Percentiles rank a stretch among this genome's conserved stretches.
phyloP scores from a whole-genome alignment of 2,888 invertebrate genomes.

The Hemithea aestivaria region DNA sequence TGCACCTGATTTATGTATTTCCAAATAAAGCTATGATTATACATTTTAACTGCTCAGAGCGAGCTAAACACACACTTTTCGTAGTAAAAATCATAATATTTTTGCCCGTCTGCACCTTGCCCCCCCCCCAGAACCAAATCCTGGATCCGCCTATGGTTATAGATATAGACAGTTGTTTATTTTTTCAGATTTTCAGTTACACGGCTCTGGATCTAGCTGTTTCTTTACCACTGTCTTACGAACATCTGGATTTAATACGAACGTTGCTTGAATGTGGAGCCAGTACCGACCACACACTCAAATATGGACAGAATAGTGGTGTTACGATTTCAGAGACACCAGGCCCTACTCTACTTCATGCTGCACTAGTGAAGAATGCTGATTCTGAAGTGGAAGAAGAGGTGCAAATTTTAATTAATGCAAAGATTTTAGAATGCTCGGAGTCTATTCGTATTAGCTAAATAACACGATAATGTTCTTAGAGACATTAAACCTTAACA shows the following conservation, averaged over 20 bases:
- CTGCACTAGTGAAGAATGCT: constrained; percentile 42
- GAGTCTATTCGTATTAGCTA: no score
- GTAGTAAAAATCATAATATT: no score
- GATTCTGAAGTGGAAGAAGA: constrained; percentile 44
- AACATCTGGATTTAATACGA: constrained; percentile 46
- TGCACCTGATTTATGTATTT: no score
- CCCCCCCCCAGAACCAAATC: no score
- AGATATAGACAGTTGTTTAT: no score
- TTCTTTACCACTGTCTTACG: constrained; percentile 41
- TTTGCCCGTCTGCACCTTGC: no score
- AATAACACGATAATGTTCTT: no score
- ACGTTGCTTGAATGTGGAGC: constrained; percentile 52
- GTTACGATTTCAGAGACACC: constrained; percentile 15
- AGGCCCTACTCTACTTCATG: constrained; percentile 61
- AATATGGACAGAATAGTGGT: constrained; percentile 9
- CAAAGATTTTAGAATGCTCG: background rate
- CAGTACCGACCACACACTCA: constrained; percentile 38
- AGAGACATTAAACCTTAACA: no score
- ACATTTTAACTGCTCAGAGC: no score
- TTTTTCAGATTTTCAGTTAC: constrained; percentile 44
- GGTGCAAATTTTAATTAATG: constrained; percentile 33
- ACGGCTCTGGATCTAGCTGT: constrained; percentile 53
- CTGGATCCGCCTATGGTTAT: no score
- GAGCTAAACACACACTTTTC: no score
- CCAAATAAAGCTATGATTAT: no score